Base-by-base conservation (phyloP, 2,888 invertebrate species). In the Meiosimyza platycephala region DNA sequence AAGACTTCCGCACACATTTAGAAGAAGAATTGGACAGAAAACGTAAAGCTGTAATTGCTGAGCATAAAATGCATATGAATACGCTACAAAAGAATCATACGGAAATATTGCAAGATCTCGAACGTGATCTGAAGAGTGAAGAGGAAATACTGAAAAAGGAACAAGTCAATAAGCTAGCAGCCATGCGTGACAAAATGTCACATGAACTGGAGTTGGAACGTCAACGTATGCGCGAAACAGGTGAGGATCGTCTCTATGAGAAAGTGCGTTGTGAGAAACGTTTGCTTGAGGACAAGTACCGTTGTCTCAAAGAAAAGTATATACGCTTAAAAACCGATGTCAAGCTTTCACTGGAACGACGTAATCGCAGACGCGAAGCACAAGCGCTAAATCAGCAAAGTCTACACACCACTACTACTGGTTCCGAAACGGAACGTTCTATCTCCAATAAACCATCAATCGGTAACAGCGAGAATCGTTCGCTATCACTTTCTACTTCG, bases 251-350 rank as follows among this genome's bases (percentile, higher is more conserved):
- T 3, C 81, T 88, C 1, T 92, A 89, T 79, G 92, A 92, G 79
- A 92, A 92, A 82, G 86, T 92, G 71, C 89, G 92, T 6, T 92
- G 92, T 80, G 93, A 93, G 81, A 92, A 92, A 79, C 88, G 92
- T n/a, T 83, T 92, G 59, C 82, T 94, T 3, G 92, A 93, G 78
- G 94, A 94, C 79, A 95, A 95, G 83, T 95, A 95, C 83, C 89
- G 91, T 64, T 93, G 93, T 71, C 88, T 95, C 67, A 95, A 95
- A 85, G 94, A 94, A 82, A 95, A 95, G 85, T 95, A 95, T 80
- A 90, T 92, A 28, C 89, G 93, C 15, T 87, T 95, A 72, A 95
- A 95, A 84, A 93, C 92, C 28, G 94, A 95, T 78, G 93, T 95
- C 12, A 93, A 93, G 85, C 87, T 93, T 40, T 93, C 94, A 0